These are phyloP conservation scores for Drosophila pullipes DNA, from an alignment of 2,888 invertebrate genomes.

Conservation along the genomic window DNA sequence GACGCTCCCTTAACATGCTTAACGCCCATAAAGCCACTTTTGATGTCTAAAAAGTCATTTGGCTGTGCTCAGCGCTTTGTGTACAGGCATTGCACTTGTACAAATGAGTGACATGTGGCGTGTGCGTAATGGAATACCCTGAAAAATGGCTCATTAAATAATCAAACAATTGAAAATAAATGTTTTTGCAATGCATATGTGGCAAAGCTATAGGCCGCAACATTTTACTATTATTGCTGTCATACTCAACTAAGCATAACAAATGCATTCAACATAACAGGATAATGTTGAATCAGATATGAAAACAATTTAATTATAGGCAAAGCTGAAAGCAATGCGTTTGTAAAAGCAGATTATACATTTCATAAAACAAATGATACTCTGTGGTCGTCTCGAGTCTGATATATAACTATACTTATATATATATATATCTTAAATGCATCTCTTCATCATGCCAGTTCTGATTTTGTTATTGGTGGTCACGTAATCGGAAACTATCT, in stretches of 20 bases:
- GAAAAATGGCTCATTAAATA: slow-evolving; percentile 17
- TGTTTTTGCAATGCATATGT: slow-evolving; percentile 1
- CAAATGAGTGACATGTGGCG: slow-evolving; percentile 28
- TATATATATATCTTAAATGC: not conserved
- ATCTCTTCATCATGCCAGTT: not conserved
- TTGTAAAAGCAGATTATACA: not conserved
- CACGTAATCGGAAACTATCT: slow-evolving; percentile 63
- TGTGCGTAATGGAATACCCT: slow-evolving; percentile 33
- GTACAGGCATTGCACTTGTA: slow-evolving; percentile 2
- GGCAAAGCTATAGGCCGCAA: not conserved
- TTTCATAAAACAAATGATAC: not conserved
- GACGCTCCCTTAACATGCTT: slow-evolving; percentile 1
- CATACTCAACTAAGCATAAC: slow-evolving; percentile 11
- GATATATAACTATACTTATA: slow-evolving; percentile 1
- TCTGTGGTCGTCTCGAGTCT: not conserved
- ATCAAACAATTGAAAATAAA: slow-evolving; percentile 26
- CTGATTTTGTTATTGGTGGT: slow-evolving; percentile 33
- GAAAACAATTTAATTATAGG: slow-evolving; percentile 12
- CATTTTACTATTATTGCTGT: slow-evolving; percentile 1
- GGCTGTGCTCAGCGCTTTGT: slow-evolving; percentile 13
- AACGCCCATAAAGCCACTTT: slow-evolving; percentile 28
- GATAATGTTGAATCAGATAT: not conserved
- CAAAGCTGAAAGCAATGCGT: slow-evolving; percentile 11
- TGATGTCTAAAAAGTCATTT: slow-evolving; percentile 33
- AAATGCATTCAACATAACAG: not conserved